A percentile compares a stretch with the other conserved stretches of the same genome.
Evolutionary conservation across 1,140 invertebrate genomes (phyloP).

Genomic region (Whitmania pigra): DNA sequence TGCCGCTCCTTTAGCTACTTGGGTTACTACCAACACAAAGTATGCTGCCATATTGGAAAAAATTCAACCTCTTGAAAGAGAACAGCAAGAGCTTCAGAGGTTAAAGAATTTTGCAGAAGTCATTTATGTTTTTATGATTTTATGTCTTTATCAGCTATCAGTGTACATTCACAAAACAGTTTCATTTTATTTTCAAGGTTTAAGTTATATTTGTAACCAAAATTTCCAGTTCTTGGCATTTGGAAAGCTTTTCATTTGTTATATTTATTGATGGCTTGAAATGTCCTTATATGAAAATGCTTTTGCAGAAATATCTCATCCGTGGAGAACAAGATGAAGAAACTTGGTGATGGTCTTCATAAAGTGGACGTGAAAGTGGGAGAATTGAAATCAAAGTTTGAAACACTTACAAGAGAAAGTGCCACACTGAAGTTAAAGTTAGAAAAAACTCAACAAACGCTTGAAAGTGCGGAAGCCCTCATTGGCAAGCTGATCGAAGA

Average conservation of each 20-base stretch:
- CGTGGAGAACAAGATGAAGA: constrained; percentile 68
- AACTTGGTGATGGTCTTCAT: constrained; percentile 64
- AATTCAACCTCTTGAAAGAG: constrained; percentile 73
- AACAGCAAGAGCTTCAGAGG: constrained; percentile 67
- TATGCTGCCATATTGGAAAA: constrained; percentile 79
- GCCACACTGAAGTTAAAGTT: constrained; percentile 82
- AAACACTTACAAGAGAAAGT: constrained; percentile 76
- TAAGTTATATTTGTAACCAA: not conserved
- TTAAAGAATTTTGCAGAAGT: constrained; percentile 38
- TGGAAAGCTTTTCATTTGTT: not conserved
- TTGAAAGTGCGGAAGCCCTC: constrained; percentile 67
- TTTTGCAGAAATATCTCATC: constrained; percentile 56
- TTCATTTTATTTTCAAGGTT: not conserved
- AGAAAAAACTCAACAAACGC: constrained; percentile 64
- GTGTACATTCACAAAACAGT: not conserved
- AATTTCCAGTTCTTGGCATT: not conserved
- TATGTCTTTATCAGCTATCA: not conserved
- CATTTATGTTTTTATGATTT: too few species aligned
- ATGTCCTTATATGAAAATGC: constrained; percentile 10
- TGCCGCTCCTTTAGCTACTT: constrained; percentile 86
- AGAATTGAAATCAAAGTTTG: constrained; percentile 58
- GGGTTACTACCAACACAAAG: constrained; percentile 89
- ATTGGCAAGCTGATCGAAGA: constrained; percentile 77
- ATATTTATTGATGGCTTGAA: not conserved
- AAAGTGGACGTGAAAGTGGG: constrained; percentile 79